Conservation (phyloP, 2,888 invertebrate genomes). For the Macroteleia sp. region DNA sequence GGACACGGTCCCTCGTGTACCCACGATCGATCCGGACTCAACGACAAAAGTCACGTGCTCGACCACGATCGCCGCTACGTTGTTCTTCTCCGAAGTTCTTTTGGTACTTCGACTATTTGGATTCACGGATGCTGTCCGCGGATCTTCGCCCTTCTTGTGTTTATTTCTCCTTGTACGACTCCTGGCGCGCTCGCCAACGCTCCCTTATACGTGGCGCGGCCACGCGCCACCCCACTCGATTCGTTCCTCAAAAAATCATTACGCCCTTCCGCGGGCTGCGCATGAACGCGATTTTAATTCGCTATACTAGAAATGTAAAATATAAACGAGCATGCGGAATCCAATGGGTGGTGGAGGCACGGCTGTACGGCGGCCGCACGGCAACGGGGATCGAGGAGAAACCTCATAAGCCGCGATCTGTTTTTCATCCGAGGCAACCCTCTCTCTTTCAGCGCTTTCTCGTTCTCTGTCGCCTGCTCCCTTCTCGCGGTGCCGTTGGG, state of each 20-base stretch:
- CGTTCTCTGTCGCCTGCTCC: constrained; percentile 37
- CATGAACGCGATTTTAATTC: constrained; percentile 88
- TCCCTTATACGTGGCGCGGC: constrained; percentile 67
- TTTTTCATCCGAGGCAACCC: constrained; percentile 73
- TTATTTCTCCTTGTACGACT: constrained; percentile 65
- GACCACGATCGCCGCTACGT: too few species aligned
- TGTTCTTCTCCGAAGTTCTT: neutral
- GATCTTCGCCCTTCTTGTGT: constrained; percentile 40
- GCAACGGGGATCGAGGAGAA: constrained; percentile 63
- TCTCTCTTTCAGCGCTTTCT: constrained; percentile 63
- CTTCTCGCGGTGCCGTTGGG: constrained; percentile 78
- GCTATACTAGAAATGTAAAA: constrained; percentile 82
- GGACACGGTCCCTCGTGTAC: constrained; percentile 23
- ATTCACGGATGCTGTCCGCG: neutral
- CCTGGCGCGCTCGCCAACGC: constrained; percentile 64
- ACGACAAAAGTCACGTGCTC: constrained; percentile 20
- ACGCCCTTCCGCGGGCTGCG: constrained; percentile 88
- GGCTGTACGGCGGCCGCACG: constrained; percentile 54
- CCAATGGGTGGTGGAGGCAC: constrained; percentile 80
- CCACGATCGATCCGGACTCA: constrained; percentile 40
- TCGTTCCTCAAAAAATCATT: constrained; percentile 94
- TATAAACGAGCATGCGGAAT: constrained; percentile 82
- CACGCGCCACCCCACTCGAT: constrained; percentile 89
- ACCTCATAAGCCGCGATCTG: constrained; percentile 66
- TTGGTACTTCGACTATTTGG: neutral